Conservation (phyloP, 1,140 invertebrate genomes). For the Babylonia areolata region DNA sequence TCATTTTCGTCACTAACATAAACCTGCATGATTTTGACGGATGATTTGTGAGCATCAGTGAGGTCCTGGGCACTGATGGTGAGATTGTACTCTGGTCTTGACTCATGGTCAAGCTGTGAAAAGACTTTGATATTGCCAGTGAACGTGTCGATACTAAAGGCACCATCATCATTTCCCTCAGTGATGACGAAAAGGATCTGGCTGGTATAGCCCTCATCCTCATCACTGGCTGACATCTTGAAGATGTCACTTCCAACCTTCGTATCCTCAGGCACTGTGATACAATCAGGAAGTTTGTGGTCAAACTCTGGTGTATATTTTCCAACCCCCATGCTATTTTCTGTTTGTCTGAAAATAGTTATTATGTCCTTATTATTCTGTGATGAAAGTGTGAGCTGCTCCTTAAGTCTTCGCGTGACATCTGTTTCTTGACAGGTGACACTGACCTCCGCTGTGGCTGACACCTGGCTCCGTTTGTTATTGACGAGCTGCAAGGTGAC, state of each 20-base stretch:
- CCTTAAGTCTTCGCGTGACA: slow-evolving; percentile 85
- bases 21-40: slow-evolving; percentile 53
- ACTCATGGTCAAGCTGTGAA: slow-evolving; percentile 88
- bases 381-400: slow-evolving; percentile 87
- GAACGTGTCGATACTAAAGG: slow-evolving; percentile 89
- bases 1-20: slow-evolving; percentile 72
- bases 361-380: slow-evolving; percentile 81
- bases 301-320: slow-evolving; percentile 26
- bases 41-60: slow-evolving; percentile 52
- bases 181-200: slow-evolving; percentile 91
- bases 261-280: slow-evolving; percentile 84
- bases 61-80: slow-evolving; percentile 92
- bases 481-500: slow-evolving; percentile 70
- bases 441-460: slow-evolving; percentile 62
- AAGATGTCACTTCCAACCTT: slow-evolving; percentile 79
- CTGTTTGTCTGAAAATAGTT: background rate
- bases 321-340: background rate
- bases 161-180: slow-evolving; percentile 89
- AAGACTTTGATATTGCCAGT: slow-evolving; percentile 90
- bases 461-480: slow-evolving; percentile 58
- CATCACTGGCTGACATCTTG: slow-evolving; percentile 83
- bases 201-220: slow-evolving; percentile 90
- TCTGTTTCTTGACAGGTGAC: slow-evolving; percentile 92
- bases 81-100: slow-evolving; percentile 87
- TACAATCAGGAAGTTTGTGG: slow-evolving; percentile 53